Evolutionary conservation across 1,140 invertebrate genomes (phyloP), one percentile per base, ranked within the genome.

Genomic region (Stenopsyche tienmushanensis): DNA sequence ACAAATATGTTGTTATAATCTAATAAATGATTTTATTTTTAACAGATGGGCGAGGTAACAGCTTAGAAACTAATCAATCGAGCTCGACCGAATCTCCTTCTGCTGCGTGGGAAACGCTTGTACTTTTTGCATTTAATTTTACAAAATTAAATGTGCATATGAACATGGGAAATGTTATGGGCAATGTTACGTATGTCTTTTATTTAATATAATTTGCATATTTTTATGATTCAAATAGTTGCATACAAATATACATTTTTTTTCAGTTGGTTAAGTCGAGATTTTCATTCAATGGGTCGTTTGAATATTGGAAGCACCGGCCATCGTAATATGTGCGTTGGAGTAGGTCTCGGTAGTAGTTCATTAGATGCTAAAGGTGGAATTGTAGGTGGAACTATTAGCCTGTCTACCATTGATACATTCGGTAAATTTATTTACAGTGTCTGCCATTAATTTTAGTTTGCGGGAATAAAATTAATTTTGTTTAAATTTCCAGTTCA

Each of bases 111-210:
- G 94, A 98, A 78, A 98, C 96, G 1, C 79, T 98, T 13, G 95
- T 98, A 1, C 78, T 98, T 26, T 97, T 98, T 82, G 93, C 94
- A 1, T 89, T 98, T 9, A 98, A 97, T 80, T 93, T 98, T 72
- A 96, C 94, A 2, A 89, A 91, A 71, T 81, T 98, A 20, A 96
- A 97, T 77, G 91, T 98, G 15, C 93, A 97, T 72, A 97, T 98
- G 91, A 98, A 98, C 78, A 99, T 99, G 93, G 94, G 95, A 17
- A 98, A 98, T 76, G 95, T 98, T 0, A 98, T 98, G 93, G 96
- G 96, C 18, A 97, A 97, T 76, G 95, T 97, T 29, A 88, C 87
- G 85, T 91, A 79, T 79, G 84, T 81, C 47, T 62, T 18, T 9
- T 39, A 39, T 20, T 10, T 58, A 29, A 42, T 34, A 39, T 50